Evolutionary conservation across 1,140 invertebrate genomes (phyloP).

Genomic region (Brachionus calyciflorus): DNA sequence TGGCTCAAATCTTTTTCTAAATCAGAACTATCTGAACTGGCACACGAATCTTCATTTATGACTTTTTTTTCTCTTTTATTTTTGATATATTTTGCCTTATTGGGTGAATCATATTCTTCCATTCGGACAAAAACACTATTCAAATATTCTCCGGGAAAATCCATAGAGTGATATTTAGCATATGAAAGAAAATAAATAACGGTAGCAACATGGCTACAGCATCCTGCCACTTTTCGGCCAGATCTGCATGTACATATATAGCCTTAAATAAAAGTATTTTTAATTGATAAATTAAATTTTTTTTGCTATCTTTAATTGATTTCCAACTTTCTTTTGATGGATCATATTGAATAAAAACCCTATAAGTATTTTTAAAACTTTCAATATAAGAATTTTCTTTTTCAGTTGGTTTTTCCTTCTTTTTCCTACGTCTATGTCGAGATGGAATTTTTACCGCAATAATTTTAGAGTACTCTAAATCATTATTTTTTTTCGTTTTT

Average conservation of each 20-base stretch:
- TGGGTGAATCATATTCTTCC: not conserved
- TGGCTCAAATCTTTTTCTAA: not conserved
- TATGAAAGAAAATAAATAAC: not conserved
- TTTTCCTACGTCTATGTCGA: not conserved
- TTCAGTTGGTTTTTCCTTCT: not conserved
- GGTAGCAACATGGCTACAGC: not conserved
- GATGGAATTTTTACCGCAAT: constrained; percentile 8
- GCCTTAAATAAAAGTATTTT: not conserved
- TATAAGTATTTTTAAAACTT: constrained; percentile 1
- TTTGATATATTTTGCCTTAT: constrained; percentile 6
- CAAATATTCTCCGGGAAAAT: not conserved
- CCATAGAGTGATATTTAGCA: not conserved
- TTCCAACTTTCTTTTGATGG: not conserved
- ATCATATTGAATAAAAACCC: constrained; percentile 8
- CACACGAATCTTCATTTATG: no score
- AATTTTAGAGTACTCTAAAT: not conserved
- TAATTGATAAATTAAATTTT: not conserved
- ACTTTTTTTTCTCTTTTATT: constrained; percentile 11
- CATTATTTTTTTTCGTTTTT: not conserved
- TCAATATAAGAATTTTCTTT: constrained; percentile 6
- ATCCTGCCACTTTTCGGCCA: constrained; percentile 17
- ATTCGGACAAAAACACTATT: not conserved
- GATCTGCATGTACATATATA: constrained; percentile 21
- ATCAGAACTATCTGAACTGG: not conserved
- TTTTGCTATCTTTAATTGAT: not conserved